Base-by-base conservation (phyloP, 1,140 invertebrate species). In the Batillaria attramentaria region DNA sequence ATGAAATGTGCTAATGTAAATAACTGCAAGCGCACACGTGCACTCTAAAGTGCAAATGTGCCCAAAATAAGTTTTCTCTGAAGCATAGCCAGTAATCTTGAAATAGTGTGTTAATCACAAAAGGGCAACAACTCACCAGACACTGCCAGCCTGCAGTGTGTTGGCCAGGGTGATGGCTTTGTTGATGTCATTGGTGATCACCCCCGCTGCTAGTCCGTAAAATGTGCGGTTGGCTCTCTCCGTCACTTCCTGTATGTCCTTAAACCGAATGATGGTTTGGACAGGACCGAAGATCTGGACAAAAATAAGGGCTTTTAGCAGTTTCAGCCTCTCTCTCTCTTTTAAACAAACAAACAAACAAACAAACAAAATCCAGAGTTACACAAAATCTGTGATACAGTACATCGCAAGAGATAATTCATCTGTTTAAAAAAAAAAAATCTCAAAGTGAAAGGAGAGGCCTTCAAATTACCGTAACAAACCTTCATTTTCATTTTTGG, bases 231-330 rank as follows among this genome's bases (percentile, higher is more conserved):
- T 98, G 1, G 96, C 95, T 77, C 96, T 93, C 79, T 96, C 94
- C 65, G 98, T 95, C 0, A 96, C 95, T 91, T 99, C 97, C 0
- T 98, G 95, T 54, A 97, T 89, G 5, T 94, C 94, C 37, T 95
- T 94, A 86, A 98, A 98, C 89, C 96, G 97, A 8, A 98, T 91
- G 76, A 98, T 96, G 43, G 93, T 94, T 91, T 97, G 96, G 0
- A 98, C 97, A 0, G 97, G 97, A 0, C 97, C 97, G 90, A 98
- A 98, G 83, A 98, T 99, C 93, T 96, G 85, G 84, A 75, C 1
- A 5, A 68, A 18, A 24, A 13, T 13, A 24, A 50, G 46, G 46
- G 46, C 10, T 50, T n/a, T n/a, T n/a, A n/a, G n/a, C n/a, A n/a
- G n/a, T n/a, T n/a, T n/a, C n/a, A n/a, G n/a, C n/a, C n/a, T n/a